Evolutionary conservation across 2,888 invertebrate genomes (phyloP), one percentile per base, ranked within the genome.

Genomic region (Petrolisthes manimaculis): DNA sequence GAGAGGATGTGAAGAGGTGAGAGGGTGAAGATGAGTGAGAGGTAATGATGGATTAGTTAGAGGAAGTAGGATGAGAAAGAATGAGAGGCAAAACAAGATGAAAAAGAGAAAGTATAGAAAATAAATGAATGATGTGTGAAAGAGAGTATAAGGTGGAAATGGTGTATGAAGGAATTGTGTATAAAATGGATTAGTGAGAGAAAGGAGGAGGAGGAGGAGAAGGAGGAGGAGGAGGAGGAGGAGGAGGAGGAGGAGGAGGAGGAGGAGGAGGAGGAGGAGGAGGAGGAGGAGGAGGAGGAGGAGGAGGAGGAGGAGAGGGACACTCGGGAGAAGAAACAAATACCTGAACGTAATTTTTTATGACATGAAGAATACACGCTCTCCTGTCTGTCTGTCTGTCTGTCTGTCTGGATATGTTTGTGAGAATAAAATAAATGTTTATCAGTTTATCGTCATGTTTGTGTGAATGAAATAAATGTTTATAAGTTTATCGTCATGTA

Each of bases 1-100:
- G 61, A 14, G 14, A 14, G 6, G 61, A n/a, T 61, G 37, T 37
- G 37, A 2, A 37, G 37, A 37, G 37, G 37, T 37, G 37, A 37
- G 37, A 37, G 37, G 37, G 37, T 37, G 18, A 61, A 61, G 61
- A 55, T 12, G 61, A 56, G 81, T 12, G 81, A 55, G 21, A 56
- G 55, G 81, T 37, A 82, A 61, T 21, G 67, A 24, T n/a, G 55
- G 55, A 55, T 61, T 61, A 56, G n/a, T n/a, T 24, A 21, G 81
- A 56, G 61, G 55, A 9, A 55, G 51, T 24, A 78, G 37, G 18
- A 51, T 18, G 37, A 37, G 78, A 37, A 53, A 78, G 37, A 53
- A 78, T 53, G 78, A 78, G 18, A 78, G 53, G 37, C 6, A 51
- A 78, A 18, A 18, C 78, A 24, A 1, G 78, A 37, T n/a, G 12